A percentile compares a stretch with the other conserved stretches of the same genome.
These are phyloP conservation scores for Cabera pusaria DNA, from an alignment of 2,888 invertebrate genomes.

Conservation along the genomic window DNA sequence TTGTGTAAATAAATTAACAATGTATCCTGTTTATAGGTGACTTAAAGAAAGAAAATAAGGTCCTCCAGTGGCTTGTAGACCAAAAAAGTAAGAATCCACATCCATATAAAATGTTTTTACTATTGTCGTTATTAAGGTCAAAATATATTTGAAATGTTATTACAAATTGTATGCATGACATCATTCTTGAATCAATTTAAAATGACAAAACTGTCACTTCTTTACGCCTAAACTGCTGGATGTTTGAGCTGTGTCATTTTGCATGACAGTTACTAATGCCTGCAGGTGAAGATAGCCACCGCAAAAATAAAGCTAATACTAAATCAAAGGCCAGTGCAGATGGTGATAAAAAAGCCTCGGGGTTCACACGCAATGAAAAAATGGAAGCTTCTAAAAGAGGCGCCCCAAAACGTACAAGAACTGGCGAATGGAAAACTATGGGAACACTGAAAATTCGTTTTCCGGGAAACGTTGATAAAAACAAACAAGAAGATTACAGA, in stretches of 20 bases:
- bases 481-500: conserved; percentile 31
- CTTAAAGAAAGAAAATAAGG: conserved; percentile 97
- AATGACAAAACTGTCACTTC: conserved; percentile 46
- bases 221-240: conserved; percentile 77
- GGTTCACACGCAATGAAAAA: conserved; percentile 50
- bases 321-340: conserved; percentile 80
- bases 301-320: conserved; percentile 72
- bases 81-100: conserved; percentile 96
- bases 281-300: conserved; percentile 83
- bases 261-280: conserved; percentile 85
- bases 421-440: conserved; percentile 54
- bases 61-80: conserved; percentile 97
- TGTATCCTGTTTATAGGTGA: conserved; percentile 89
- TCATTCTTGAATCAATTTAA: conserved; percentile 64
- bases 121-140: conserved; percentile 37
- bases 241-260: conserved; percentile 83
- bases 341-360: conserved; percentile 67
- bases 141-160: conserved; percentile 49
- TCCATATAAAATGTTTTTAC: conserved; percentile 60
- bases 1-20: conserved; percentile 36
- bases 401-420: conserved; percentile 39
- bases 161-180: conserved; percentile 76
- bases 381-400: conserved; percentile 39
- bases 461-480: conserved; percentile 41
- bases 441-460: conserved; percentile 61